Evolutionary conservation across 2,797 vertebrate species (phyloP), one percentile per base, ranked within the genome.

Genomic region (Sylvilagus floridanus): DNA sequence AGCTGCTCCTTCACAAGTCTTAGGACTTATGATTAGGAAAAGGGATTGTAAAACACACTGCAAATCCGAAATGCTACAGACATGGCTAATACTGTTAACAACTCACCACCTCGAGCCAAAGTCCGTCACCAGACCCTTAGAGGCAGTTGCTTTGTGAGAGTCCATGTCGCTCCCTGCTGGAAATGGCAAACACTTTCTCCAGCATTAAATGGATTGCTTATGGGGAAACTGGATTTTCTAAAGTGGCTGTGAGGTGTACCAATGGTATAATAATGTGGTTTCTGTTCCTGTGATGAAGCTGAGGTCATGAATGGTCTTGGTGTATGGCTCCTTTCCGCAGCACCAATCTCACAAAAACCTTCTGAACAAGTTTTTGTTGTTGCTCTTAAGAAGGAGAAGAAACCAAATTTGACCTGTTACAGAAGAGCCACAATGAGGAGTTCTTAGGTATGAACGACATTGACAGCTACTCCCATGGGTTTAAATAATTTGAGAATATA

Each of bases 401-500:
- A 86, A 94, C 52, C 81, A 91, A 75, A 75, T 52, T 90, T 90
- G 71, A 62, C 57, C 57, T 78, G 35, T 83, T 93, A n/a, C 32
- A 65, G n/a, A 93, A 93, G 85, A 96, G 81, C 2, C 62, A 69
- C 84, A 91, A 52, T 82, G 88, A 95, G 35, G 71, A 65, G 93
- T 90, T 96, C 68, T 93, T 92, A 82, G 0, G 0, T 77, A 47
- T 75, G 87, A 88, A 63, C 93, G 86, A 85, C 68, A 89, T 7
- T 91, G 75, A 95, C 95, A 97, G 73, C 63, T 54, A 68, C 86
- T 47, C 96, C 83, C 93, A 71, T 3, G 32, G 83, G 76, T 37
- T 73, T 95, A 75, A 83, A 52, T 88, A 96, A 88, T 93, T 78
- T 57, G 82, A 96, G 90, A 90, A 90, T 86, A 94, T 90, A 65